phyloP scores from a whole-genome alignment of 2,888 invertebrate genomes.

The Creontiades dilutus region DNA sequence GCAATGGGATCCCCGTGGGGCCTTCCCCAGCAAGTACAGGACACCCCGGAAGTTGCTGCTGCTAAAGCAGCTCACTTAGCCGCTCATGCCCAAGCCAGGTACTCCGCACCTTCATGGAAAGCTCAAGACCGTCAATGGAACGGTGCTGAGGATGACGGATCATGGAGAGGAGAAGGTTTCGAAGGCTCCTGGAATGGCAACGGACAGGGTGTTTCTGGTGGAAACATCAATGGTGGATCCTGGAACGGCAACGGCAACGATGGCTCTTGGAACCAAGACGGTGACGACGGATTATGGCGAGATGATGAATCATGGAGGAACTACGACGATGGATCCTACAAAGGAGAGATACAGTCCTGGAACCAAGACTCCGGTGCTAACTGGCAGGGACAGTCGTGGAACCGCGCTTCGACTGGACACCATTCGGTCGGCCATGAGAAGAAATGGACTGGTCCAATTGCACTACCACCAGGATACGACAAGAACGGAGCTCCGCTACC shows the following conservation, averaged over 20 bases:
- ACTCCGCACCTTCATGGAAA: conserved; percentile 53
- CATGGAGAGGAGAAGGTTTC: conserved; percentile 2
- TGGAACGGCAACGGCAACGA: conserved; percentile 5
- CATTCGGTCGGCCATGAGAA: conserved; percentile 48
- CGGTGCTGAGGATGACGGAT: conserved; percentile 48
- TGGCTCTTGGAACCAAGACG: not conserved
- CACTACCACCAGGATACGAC: conserved; percentile 66
- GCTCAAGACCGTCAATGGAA: conserved; percentile 56
- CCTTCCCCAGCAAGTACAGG: conserved; percentile 61
- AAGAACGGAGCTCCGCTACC: conserved; percentile 65
- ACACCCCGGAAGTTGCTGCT: conserved; percentile 82
- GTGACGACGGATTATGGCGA: conserved; percentile 55
- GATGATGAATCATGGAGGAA: conserved; percentile 56
- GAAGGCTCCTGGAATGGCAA: conserved; percentile 27
- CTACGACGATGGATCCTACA: conserved; percentile 63
- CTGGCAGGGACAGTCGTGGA: not conserved
- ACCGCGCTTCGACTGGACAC: conserved; percentile 34
- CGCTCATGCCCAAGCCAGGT: conserved; percentile 78
- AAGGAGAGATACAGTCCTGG: not conserved
- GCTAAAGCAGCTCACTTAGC: conserved; percentile 83
- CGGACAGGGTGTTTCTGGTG: not conserved
- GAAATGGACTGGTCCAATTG: conserved; percentile 66
- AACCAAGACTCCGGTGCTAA: not conserved
- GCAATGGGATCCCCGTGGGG: conserved; percentile 54
- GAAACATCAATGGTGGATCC: not conserved